These are phyloP conservation scores for Diplodus sargus DNA, from an alignment of 2,797 vertebrate species.

Conservation along the genomic window DNA sequence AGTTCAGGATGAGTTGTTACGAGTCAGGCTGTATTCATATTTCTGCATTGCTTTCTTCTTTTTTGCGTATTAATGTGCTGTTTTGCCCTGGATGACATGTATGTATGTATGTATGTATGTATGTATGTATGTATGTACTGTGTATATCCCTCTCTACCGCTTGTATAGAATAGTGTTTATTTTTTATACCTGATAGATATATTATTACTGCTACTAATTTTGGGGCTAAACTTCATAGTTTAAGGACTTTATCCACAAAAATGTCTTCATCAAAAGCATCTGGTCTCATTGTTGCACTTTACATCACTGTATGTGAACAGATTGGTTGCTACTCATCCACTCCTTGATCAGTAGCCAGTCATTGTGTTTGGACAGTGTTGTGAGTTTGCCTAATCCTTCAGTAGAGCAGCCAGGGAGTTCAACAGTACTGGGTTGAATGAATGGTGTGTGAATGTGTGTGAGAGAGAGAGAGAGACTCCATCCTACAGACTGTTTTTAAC, in stretches of 20 bases:
- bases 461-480: conserved; percentile 21
- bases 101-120: conserved; percentile 25
- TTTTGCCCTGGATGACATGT: conserved; percentile 38
- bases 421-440: conserved; percentile 13
- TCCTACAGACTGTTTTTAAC: conserved; percentile 47
- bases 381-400: conserved; percentile 50
- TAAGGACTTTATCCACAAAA: conserved; percentile 40
- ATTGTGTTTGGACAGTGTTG: conserved; percentile 51
- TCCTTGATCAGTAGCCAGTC: conserved; percentile 21
- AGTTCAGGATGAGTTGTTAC: conserved; percentile 17
- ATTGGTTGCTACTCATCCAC: conserved; percentile 42
- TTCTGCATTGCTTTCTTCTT: conserved; percentile 34
- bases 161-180: conserved; percentile 81
- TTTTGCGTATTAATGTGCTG: conserved; percentile 24
- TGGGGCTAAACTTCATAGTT: conserved; percentile 46
- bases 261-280: conserved; percentile 48
- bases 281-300: conserved; percentile 80
- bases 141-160: conserved; percentile 58
- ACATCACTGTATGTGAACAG: conserved; percentile 62
- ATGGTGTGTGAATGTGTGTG: background rate
- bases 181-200: conserved; percentile 76
- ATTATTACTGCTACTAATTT: conserved; percentile 71
- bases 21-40: conserved; percentile 22
- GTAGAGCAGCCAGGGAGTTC: conserved; percentile 52
- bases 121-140: conserved; percentile 45